Evolutionary conservation across 2,113 vertebrate genomes (phyloP).

Genomic region (Columbina picui): DNA sequence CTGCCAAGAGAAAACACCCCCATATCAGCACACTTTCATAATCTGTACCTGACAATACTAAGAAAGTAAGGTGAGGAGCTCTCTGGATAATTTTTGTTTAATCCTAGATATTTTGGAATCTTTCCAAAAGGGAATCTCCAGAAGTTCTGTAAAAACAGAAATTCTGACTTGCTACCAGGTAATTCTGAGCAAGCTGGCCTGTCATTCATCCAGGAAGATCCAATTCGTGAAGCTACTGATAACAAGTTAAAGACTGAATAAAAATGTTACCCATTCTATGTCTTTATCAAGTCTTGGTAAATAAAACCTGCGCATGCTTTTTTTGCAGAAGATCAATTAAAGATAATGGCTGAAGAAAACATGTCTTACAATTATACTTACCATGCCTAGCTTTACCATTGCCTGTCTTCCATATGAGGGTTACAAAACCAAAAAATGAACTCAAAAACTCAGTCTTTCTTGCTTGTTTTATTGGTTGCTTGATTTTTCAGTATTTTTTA

Average conservation of each 20-base stretch:
- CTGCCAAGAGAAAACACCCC: not conserved
- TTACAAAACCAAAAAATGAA: not conserved
- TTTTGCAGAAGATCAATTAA: not conserved
- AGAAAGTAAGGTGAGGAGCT: not conserved
- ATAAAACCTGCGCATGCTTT: not conserved
- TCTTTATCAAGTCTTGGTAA: not conserved
- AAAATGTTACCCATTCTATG: not conserved
- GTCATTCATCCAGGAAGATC: not conserved
- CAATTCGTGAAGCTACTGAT: not conserved
- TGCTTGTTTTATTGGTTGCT: not conserved
- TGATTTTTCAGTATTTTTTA: not conserved
- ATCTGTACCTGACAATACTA: not conserved
- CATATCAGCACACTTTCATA: not conserved
- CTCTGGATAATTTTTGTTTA: not conserved
- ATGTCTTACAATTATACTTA: not conserved
- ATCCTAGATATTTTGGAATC: not conserved
- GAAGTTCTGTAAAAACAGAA: not conserved
- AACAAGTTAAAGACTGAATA: not conserved
- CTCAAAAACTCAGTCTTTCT: not conserved
- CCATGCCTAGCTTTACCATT: not conserved
- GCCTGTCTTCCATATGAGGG: not conserved
- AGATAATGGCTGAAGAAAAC: not conserved
- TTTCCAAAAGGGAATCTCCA: not conserved
- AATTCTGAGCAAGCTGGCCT: not conserved
- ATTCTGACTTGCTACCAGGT: not conserved